Percentiles rank a stretch among this genome's conserved stretches.
These are phyloP conservation scores for Coenobita brevimanus DNA, from an alignment of 1,140 invertebrate species.

Conservation along the genomic window DNA sequence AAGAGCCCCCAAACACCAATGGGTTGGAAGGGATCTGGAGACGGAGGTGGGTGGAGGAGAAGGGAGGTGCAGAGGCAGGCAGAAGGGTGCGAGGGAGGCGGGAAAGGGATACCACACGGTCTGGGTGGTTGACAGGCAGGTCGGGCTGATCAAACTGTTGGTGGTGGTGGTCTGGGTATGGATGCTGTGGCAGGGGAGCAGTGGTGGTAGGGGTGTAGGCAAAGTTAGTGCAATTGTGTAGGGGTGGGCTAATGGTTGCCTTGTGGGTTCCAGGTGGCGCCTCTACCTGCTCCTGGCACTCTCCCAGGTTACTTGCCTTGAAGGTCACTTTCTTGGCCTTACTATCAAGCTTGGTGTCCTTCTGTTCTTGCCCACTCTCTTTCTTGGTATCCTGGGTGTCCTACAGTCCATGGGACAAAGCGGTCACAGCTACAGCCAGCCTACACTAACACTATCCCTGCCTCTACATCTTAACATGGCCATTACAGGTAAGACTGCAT, in stretches of 20 bases:
- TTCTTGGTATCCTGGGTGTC: slow-evolving; percentile 26
- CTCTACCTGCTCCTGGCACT: background rate
- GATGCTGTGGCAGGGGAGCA: background rate
- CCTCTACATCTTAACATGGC: background rate
- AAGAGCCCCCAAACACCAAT: slow-evolving; percentile 86
- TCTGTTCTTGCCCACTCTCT: background rate
- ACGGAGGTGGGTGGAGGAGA: background rate
- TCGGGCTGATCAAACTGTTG: slow-evolving; percentile 32
- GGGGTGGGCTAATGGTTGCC: too few relatives aligned
- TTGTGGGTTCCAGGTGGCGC: too few relatives aligned
- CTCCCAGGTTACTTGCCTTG: slow-evolving; percentile 42
- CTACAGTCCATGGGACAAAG: slow-evolving; percentile 55
- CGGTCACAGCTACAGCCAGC: slow-evolving; percentile 45
- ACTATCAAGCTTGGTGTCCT: slow-evolving; percentile 12
- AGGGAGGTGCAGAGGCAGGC: background rate
- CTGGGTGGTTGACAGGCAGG: slow-evolving; percentile 53
- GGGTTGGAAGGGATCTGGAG: slow-evolving; percentile 70
- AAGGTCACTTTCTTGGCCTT: slow-evolving; percentile 58
- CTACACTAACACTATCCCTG: slow-evolving; percentile 17
- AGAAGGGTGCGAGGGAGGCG: slow-evolving; percentile 39
- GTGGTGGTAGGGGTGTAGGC: slow-evolving; percentile 6
- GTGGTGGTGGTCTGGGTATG: slow-evolving; percentile 10
- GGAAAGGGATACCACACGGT: slow-evolving; percentile 38
- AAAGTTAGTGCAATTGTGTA: slow-evolving; percentile 23
- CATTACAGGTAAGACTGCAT: too few relatives aligned